Evolutionary conservation across 2,113 vertebrate genomes (phyloP), one percentile per base, ranked within the genome.

Genomic region (Gallinago undulata): DNA sequence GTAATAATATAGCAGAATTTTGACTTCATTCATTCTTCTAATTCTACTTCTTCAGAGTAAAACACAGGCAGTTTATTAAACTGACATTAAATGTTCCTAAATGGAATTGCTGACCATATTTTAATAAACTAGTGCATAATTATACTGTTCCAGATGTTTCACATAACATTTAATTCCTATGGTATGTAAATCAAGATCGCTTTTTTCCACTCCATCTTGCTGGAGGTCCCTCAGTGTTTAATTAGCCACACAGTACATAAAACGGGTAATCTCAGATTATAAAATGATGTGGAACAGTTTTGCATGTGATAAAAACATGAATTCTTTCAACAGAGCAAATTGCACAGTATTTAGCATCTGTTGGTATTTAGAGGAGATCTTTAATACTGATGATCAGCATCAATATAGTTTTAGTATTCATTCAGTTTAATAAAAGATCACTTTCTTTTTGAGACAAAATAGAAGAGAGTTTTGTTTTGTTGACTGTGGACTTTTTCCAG

Each of bases 381-480:
- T 75, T 72, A 57, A 39, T 66, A 27, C 11, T 19, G 23, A 6
- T 66, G 35, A n/a, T 19, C 11, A 24, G 10, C 28, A 70, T 27
- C 37, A 47, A 35, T 8, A 56, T 2, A 55, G 13, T 35, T 89
- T 93, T 24, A 76, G 11, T 25, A 69, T 25, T 43, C 7, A 62
- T 55, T 55, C 28, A n/a, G 31, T 56, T 84, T 77, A 53, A 31
- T 43, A 72, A 57, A 93, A 81, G 4, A 51, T 25, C 33, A 21
- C 10, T 96, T 89, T 93, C 33, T 19, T 89, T 95, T 83, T 93
- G 60, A 96, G 76, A 91, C 90, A 79, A 24, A 89, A 80, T 35
- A 93, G 69, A 89, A 64, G 80, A 94, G 13, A 47, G 23, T 8
- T 74, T 53, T 70, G 37, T 13, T 90, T 84, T 39, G 39, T 39